A percentile compares a stretch with the other conserved stretches of the same genome.
These are phyloP conservation scores for Syngnathus scovelli DNA, from an alignment of 2,113 vertebrate species.

Conservation along the genomic window DNA sequence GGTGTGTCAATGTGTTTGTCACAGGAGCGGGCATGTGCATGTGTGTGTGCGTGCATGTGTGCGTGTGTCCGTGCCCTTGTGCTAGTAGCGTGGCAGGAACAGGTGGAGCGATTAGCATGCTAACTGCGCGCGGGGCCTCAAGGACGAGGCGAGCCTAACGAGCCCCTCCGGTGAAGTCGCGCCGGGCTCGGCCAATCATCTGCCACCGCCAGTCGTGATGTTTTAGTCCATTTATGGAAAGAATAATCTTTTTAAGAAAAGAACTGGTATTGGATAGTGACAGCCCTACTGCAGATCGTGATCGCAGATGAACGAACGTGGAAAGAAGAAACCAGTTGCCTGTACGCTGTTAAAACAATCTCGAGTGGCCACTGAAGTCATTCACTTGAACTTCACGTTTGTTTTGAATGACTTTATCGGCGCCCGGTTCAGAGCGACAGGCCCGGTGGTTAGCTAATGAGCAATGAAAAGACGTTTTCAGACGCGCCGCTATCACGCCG, in stretches of 20 bases:
- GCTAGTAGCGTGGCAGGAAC: conserved; percentile 56
- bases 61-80: conserved; percentile 55
- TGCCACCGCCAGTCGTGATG: neutral
- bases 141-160: conserved; percentile 53
- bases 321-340: too few relatives aligned
- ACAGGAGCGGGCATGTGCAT: conserved; percentile 1
- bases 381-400: neutral
- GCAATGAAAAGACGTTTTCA: neutral
- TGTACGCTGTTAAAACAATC: too few relatives aligned
- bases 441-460: neutral
- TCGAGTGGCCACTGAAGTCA: neutral
- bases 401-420: neutral
- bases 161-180: neutral
- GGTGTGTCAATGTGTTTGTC: conserved; percentile 17
- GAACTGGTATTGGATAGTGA: too few relatives aligned
- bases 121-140: conserved; percentile 63
- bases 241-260: too few relatives aligned
- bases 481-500: neutral
- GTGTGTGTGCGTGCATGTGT: conserved; percentile 10
- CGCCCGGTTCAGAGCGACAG: neutral
- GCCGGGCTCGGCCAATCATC: neutral
- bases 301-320: too few relatives aligned
- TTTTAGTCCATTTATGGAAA: neutral
- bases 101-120: conserved; percentile 68
- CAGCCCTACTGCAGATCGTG: too few relatives aligned